Evolutionary conservation across 1,140 invertebrate species (phyloP).

Genomic region (Medauroidea extradentata): DNA sequence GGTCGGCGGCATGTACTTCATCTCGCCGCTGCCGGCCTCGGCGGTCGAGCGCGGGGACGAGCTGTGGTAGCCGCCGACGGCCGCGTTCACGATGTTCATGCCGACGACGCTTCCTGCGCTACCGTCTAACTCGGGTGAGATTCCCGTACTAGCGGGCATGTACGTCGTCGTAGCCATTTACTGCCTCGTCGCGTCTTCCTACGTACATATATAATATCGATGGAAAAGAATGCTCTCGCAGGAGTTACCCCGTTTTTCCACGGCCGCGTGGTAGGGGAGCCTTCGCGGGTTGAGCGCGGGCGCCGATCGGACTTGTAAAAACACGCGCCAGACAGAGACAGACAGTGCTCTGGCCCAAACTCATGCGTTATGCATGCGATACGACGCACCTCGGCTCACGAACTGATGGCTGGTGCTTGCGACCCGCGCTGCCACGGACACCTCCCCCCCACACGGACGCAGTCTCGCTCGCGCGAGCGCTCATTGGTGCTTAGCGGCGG

Average conservation of each 20-base stretch:
- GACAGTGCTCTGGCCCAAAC: conserved; percentile 15
- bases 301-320: conserved; percentile 7
- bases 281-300: neutral
- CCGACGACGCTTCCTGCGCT: conserved; percentile 65
- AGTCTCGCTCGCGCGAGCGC: neutral
- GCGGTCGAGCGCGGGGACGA: conserved; percentile 69
- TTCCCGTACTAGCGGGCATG: conserved; percentile 71
- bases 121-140: conserved; percentile 67
- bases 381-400: conserved; percentile 7
- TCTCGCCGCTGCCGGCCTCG: conserved; percentile 73
- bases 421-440: conserved; percentile 20
- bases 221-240: neutral
- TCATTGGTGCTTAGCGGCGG: neutral
- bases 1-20: conserved; percentile 86
- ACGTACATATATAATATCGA: neutral
- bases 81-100: conserved; percentile 53
- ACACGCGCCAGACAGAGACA: conserved; percentile 5
- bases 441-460: neutral
- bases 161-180: conserved; percentile 80
- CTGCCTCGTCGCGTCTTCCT: conserved; percentile 27
- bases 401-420: conserved; percentile 6
- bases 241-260: conserved; percentile 8
- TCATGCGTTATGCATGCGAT: conserved; percentile 54
- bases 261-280: neutral
- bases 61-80: conserved; percentile 58